A percentile compares a stretch with the other conserved stretches of the same genome.
Conservation (phyloP, 2,113 vertebrate genomes). For the Sander vitreus region DNA sequence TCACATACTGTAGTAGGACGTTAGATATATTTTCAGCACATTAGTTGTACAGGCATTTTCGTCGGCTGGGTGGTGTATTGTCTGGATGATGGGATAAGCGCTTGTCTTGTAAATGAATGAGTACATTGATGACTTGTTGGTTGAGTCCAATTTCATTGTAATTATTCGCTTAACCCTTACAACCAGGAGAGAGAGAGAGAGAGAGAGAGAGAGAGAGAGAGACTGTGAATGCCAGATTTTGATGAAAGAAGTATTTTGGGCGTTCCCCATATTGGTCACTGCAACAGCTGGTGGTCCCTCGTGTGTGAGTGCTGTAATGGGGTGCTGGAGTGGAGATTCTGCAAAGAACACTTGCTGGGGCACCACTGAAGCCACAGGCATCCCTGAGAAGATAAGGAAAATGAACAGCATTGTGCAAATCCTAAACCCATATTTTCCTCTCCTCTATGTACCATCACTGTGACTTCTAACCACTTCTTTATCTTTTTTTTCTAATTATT, state of each 20-base stretch:
- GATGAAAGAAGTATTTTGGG: constrained; percentile 61
- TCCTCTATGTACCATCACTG: neutral
- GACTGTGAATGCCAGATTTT: constrained; percentile 36
- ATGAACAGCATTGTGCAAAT: constrained; percentile 38
- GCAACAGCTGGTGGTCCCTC: constrained; percentile 74
- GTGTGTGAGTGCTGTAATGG: constrained; percentile 45
- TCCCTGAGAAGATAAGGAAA: constrained; percentile 54
- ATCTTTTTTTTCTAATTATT: constrained; percentile 12
- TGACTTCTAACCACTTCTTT: constrained; percentile 10
- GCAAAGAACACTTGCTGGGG: constrained; percentile 61
- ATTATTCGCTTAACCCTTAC: constrained; percentile 2
- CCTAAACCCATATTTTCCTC: constrained; percentile 12
- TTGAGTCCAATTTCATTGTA: constrained; percentile 14
- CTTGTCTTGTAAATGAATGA: constrained; percentile 32
- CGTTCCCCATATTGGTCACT: constrained; percentile 55
- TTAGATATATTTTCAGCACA: constrained; percentile 44
- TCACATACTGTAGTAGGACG: constrained; percentile 55
- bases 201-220: neutral
- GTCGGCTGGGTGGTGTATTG: constrained; percentile 1
- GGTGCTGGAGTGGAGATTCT: constrained; percentile 59
- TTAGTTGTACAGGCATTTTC: constrained; percentile 1
- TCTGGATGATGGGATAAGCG: constrained; percentile 6
- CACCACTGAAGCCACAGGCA: constrained; percentile 57
- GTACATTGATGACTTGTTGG: neutral
- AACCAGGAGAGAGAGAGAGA: neutral